Evolutionary conservation across 2,888 invertebrate genomes (phyloP), one percentile per base, ranked within the genome.

Genomic region (Stomorhina lunata): DNA sequence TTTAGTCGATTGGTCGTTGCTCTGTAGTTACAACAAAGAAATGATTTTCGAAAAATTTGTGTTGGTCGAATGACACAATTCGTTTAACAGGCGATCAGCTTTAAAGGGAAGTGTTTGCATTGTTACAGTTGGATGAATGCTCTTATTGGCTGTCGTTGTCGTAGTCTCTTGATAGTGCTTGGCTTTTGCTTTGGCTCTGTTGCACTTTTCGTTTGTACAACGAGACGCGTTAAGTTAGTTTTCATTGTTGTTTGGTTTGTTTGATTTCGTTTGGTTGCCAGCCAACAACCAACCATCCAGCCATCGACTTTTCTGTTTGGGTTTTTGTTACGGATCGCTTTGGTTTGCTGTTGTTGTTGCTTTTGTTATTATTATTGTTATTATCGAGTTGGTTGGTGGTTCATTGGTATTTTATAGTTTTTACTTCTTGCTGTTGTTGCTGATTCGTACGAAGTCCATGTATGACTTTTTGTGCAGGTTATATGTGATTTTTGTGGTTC

Each of bases 21-120:
- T 76, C 84, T 69, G 77, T 78, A 72, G 80, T 79, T n/a, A 69
- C 81, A 78, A 76, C 84, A 80, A 83, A 79, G 79, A 77, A 84
- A 84, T 84, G 87, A 89, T 90, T 88, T 89, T 89, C 89, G 90
- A 90, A 90, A 90, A 90, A 88, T 90, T 90, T 89, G 90, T 90
- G 91, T 91, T 91, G 89, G 90, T 90, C 91, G 90, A 90, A 90
- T 90, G 88, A 87, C 87, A 90, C 89, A 90, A 90, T 90, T 89
- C 87, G 87, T 84, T 82, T 84, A 89, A 75, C 86, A 88, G 90
- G 90, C 85, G 84, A 86, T 0, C 90, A 90, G 87, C 57, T 81
- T 22, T 45, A 0, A 0, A 0, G 22, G 84, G 76, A 81, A 84
- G 87, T 86, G 88, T 81, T 85, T 80, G 88, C 87, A 84, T 86